Conservation (phyloP, 2,113 vertebrate species). For the Campylomormyrus tamandua region DNA sequence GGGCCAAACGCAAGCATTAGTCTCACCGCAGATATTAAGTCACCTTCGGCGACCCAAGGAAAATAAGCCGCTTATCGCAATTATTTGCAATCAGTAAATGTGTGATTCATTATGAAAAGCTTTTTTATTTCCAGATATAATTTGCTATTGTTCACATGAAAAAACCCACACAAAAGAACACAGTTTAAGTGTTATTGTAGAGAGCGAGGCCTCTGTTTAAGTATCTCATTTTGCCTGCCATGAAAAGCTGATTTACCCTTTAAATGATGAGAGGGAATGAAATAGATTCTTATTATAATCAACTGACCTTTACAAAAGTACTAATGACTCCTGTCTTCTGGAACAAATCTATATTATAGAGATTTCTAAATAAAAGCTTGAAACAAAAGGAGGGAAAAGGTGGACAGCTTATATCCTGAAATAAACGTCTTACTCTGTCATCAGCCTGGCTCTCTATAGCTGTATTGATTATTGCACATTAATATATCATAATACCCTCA, state of each 20-base stretch:
- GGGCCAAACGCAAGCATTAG: conserved; percentile 84
- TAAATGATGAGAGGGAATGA: conserved; percentile 47
- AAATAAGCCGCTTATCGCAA: conserved; percentile 87
- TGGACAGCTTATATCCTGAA: neutral
- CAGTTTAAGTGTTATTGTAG: conserved; percentile 59
- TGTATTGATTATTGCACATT: neutral
- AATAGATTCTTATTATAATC: conserved; percentile 51
- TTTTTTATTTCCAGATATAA: conserved; percentile 67
- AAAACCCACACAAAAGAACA: conserved; percentile 59
- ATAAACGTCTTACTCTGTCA: neutral
- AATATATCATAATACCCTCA: neutral
- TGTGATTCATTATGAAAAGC: conserved; percentile 82
- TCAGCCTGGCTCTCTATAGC: neutral
- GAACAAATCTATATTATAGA: conserved; percentile 46
- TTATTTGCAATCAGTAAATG: conserved; percentile 98
- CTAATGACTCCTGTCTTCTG: conserved; percentile 48
- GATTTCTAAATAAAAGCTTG: conserved; percentile 65
- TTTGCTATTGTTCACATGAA: conserved; percentile 68
- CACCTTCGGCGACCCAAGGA: conserved; percentile 78
- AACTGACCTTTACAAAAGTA: conserved; percentile 46
- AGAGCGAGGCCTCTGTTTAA: conserved; percentile 49
- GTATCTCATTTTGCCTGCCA: conserved; percentile 41
- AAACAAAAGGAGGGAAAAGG: conserved; percentile 15
- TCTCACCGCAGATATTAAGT: conserved; percentile 77
- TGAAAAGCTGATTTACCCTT: conserved; percentile 67